A percentile compares a stretch with the other conserved stretches of the same genome.
These are phyloP conservation scores for Pelodytes ibericus DNA, from an alignment of 2,797 vertebrate genomes.

Conservation along the genomic window DNA sequence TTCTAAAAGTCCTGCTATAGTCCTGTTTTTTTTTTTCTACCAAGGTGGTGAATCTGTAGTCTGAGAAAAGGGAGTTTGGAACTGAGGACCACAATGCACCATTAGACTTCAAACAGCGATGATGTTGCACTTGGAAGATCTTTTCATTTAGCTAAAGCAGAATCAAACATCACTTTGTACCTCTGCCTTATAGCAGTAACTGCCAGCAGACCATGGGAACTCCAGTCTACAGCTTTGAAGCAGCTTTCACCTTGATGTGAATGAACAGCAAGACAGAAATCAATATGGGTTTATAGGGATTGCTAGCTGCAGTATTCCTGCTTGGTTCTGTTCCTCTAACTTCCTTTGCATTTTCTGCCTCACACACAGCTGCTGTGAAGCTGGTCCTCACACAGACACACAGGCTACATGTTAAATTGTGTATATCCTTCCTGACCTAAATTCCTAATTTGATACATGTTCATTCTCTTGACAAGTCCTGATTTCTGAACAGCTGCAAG, in stretches of 20 bases:
- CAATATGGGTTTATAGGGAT: conserved; percentile 56
- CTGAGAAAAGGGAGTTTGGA: conserved; percentile 10
- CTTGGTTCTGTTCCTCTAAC: conserved; percentile 30
- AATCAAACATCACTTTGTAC: conserved; percentile 54
- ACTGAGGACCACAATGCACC: conserved; percentile 24
- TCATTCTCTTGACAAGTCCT: conserved; percentile 18
- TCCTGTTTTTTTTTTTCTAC: neutral
- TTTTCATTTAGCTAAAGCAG: conserved; percentile 50
- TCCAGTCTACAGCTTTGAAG: conserved; percentile 47
- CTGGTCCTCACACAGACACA: conserved; percentile 2
- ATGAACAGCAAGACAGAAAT: conserved; percentile 52
- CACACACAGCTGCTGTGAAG: conserved; percentile 22
- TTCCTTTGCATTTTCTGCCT: conserved; percentile 22
- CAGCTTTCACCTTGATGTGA: conserved; percentile 51
- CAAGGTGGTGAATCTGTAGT: neutral
- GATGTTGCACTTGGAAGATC: conserved; percentile 49
- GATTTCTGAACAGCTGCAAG: too few relatives aligned
- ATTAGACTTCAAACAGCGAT: conserved; percentile 46
- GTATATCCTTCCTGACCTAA: conserved; percentile 37
- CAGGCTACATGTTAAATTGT: conserved; percentile 17
- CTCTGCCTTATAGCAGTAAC: conserved; percentile 50
- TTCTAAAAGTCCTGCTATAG: too few relatives aligned
- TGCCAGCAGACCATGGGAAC: conserved; percentile 49
- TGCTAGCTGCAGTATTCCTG: conserved; percentile 35
- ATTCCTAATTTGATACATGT: conserved; percentile 31